Conservation (phyloP, 2,113 vertebrate species). For the Periophthalmus modestus region DNA sequence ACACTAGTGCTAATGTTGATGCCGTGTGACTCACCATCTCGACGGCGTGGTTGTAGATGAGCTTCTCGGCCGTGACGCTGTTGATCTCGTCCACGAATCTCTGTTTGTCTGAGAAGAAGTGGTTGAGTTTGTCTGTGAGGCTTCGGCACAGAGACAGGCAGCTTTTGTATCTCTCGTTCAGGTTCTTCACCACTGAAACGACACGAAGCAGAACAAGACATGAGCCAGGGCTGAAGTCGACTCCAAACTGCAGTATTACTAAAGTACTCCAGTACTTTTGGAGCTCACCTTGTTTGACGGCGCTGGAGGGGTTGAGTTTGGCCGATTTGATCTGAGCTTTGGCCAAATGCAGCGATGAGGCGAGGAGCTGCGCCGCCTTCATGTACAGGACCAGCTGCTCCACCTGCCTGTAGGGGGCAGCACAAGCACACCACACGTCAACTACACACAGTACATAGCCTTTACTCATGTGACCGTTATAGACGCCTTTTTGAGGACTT, state of each 20-base stretch:
- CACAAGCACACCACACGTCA: conserved; percentile 15
- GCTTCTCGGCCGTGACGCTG: conserved; percentile 95
- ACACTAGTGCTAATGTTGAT: too few species aligned
- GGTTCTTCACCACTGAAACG: conserved; percentile 87
- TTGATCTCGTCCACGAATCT: conserved; percentile 96
- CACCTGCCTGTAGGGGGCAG: conserved; percentile 83
- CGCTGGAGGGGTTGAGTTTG: conserved; percentile 91
- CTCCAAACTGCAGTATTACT: too few species aligned
- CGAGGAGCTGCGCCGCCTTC: conserved; percentile 93
- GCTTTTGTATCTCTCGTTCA: conserved; percentile 95
- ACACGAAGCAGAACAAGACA: background rate
- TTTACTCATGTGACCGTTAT: too few species aligned
- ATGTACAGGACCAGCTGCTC: conserved; percentile 96
- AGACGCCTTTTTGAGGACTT: too few species aligned
- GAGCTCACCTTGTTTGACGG: conserved; percentile 90
- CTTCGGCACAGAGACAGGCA: conserved; percentile 93
- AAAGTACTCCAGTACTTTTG: too few species aligned
- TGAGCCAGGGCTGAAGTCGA: too few species aligned
- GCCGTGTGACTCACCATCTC: conserved; percentile 83
- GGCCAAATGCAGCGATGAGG: conserved; percentile 92
- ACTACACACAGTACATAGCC: background rate
- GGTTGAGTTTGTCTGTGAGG: conserved; percentile 89
- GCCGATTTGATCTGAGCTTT: conserved; percentile 95
- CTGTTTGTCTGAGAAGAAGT: conserved; percentile 97
- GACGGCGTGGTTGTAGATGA: conserved; percentile 95